A percentile compares a stretch with the other conserved stretches of the same genome.
phyloP scores from a whole-genome alignment of 2,113 vertebrate genomes.

The Rhagologus leucostigma region DNA sequence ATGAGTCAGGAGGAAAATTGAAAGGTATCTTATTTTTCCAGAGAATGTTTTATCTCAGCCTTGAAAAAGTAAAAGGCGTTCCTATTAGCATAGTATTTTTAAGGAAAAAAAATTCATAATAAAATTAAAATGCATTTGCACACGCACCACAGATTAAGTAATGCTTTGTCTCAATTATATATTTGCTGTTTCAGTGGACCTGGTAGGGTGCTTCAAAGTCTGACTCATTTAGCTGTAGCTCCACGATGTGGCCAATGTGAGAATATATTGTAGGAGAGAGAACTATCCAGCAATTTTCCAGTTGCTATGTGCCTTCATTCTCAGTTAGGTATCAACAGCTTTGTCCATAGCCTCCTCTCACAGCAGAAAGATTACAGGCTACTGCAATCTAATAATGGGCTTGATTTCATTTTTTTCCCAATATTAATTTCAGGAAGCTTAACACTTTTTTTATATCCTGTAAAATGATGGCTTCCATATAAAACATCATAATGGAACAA shows the following conservation, averaged over 20 bases:
- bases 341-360: background rate
- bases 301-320: background rate
- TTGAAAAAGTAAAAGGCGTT: background rate
- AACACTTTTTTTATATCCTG: background rate
- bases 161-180: background rate
- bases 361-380: background rate
- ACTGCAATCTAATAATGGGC: background rate
- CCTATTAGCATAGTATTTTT: background rate
- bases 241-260: conserved; percentile 51
- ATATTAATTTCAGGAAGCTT: background rate
- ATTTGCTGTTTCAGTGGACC: background rate
- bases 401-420: background rate
- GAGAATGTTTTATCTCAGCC: background rate
- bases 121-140: background rate
- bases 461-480: background rate
- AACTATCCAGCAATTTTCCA: background rate
- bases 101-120: background rate
- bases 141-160: background rate
- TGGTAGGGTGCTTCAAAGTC: background rate
- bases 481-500: background rate
- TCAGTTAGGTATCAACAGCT: background rate
- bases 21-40: background rate
- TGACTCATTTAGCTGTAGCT: conserved; percentile 46
- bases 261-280: background rate
- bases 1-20: background rate